Evolutionary conservation across 2,888 invertebrate genomes (phyloP).

Genomic region (Gymnocheta viridis): DNA sequence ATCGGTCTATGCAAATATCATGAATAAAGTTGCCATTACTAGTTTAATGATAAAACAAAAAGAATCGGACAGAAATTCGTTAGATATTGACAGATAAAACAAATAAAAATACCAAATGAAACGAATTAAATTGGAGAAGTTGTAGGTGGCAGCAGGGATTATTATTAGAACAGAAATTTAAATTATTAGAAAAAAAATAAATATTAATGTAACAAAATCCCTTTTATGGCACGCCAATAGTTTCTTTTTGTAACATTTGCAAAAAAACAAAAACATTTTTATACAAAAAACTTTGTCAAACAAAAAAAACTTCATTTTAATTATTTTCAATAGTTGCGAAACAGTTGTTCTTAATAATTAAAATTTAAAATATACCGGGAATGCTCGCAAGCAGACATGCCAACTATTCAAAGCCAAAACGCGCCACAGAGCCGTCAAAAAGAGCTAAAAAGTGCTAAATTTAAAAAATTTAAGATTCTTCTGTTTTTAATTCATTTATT

Average conservation of each 20-base stretch:
- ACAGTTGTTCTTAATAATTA: neutral
- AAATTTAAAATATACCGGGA: neutral
- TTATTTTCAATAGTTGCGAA: neutral
- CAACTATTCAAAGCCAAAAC: too few species aligned
- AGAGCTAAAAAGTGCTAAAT: too few species aligned
- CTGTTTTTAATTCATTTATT: too few species aligned
- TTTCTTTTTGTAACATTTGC: neutral
- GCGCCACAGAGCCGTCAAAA: too few species aligned
- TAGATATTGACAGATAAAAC: constrained; percentile 49
- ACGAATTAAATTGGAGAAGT: constrained; percentile 49
- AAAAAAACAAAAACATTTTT: neutral
- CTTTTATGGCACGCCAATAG: neutral
- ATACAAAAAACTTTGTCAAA: neutral
- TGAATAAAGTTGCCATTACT: constrained; percentile 40
- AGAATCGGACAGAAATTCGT: neutral
- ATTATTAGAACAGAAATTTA: neutral
- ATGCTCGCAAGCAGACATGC: too few species aligned
- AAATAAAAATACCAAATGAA: constrained; percentile 42
- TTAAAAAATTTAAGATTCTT: too few species aligned
- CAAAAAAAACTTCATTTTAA: neutral
- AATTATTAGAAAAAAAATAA: neutral
- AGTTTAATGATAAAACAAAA: constrained; percentile 40
- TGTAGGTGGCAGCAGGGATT: constrained; percentile 35
- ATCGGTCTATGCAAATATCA: constrained; percentile 32
- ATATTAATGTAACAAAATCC: neutral